Evolutionary conservation across 2,888 invertebrate species (phyloP), one percentile per base, ranked within the genome.

Genomic region (Leuctra nigra): DNA sequence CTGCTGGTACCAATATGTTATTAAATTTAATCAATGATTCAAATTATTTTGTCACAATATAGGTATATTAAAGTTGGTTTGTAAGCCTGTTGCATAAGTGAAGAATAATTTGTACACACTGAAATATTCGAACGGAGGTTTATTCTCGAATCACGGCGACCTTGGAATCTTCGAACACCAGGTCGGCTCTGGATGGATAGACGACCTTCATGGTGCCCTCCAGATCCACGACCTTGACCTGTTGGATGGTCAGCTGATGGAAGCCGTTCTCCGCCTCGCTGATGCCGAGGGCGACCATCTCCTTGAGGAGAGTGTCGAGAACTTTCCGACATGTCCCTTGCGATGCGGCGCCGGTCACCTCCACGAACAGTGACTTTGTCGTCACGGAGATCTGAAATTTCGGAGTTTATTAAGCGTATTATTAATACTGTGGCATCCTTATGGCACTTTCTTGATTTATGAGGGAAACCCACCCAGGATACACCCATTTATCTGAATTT

Each of bases 111-210:
- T n/a, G n/a, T n/a, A n/a, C n/a, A n/a, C n/a, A n/a, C n/a, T n/a
- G n/a, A n/a, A n/a, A n/a, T n/a, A n/a, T n/a, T n/a, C n/a, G n/a
- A n/a, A n/a, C n/a, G n/a, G n/a, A n/a, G n/a, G n/a, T 7, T 50
- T 20, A 50, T 13, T 50, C 50, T 16, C 50, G 16, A n/a, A 54
- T 41, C 20, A 58, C 54, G 22, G 54, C 29, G 11, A 57, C 36
- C 16, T 25, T 9, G 13, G 44, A 16, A n/a, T 71, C 75, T 53
- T 80, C 79, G 63, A 75, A 79, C 1, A 74, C 69, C 54, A 88
- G 77, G 71, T 91, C 91, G 1, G 80, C 79, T 63, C 87, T 76
- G 0, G 89, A 87, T 0, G 91, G 91, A 70, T 87, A 91, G 2
- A 90, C 79, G n/a, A 81, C 79, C 67, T 85, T 86, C 62, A 90